phyloP scores from a whole-genome alignment of 2,797 vertebrate species.

The Tamandua tetradactyla region DNA sequence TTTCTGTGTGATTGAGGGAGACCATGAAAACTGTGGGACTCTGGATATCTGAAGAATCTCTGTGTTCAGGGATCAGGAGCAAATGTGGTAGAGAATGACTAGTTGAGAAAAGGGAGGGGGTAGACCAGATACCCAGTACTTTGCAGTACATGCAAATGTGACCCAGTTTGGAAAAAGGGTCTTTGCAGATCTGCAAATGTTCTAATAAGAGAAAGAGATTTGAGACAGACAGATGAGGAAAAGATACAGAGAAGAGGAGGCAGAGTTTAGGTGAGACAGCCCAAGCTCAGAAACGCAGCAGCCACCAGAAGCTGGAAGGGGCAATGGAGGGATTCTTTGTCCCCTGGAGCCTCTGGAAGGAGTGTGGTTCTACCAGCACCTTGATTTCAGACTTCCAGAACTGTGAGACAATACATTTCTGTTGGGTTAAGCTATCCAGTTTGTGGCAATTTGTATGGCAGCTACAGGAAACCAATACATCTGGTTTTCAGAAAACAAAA shows the following conservation, averaged over 20 bases:
- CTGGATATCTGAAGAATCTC: too few species aligned
- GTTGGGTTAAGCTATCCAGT: not conserved
- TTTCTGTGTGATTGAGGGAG: not conserved
- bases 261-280: not conserved
- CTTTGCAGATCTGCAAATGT: not conserved
- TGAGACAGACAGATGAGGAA: not conserved
- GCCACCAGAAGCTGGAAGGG: not conserved
- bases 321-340: not conserved
- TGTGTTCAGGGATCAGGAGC: not conserved
- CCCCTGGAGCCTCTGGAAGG: not conserved
- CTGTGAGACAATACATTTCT: not conserved
- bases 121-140: fast-evolving
- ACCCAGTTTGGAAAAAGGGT: not conserved
- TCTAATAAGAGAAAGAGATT: not conserved
- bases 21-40: too few species aligned
- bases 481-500: not conserved
- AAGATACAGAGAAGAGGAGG: not conserved
- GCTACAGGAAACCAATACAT: not conserved
- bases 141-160: fast-evolving
- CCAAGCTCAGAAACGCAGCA: not conserved
- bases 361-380: too few species aligned
- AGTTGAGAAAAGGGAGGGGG: not conserved
- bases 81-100: fast-evolving
- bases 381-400: not conserved
- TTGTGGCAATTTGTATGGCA: not conserved